Conservation (phyloP, 1,140 invertebrate species). For the Diploscapter pachys region DNA sequence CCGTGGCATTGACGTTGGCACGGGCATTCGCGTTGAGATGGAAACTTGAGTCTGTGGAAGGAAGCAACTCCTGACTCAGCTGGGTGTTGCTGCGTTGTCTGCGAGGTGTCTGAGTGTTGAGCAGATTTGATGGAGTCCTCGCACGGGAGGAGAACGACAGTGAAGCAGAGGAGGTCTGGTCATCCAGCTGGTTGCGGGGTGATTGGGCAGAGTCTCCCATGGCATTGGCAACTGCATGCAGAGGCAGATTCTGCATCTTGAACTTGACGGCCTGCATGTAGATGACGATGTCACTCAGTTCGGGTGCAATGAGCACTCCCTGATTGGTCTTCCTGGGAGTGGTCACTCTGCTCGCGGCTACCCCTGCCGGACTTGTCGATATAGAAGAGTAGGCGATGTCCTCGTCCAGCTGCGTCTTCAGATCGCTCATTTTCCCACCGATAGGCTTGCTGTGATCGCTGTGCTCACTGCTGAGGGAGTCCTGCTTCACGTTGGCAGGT, state of each 20-base stretch:
- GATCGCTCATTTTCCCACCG: too few species aligned
- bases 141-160: constrained; percentile 34
- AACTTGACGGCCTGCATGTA: constrained; percentile 92
- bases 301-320: constrained; percentile 83
- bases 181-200: not conserved
- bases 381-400: constrained; percentile 31
- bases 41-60: constrained; percentile 55
- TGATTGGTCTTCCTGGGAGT: constrained; percentile 18
- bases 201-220: constrained; percentile 17
- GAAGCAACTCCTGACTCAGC: constrained; percentile 32
- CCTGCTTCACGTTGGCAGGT: constrained; percentile 28
- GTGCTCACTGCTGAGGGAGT: constrained; percentile 39
- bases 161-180: constrained; percentile 18
- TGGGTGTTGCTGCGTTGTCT: constrained; percentile 47
- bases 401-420: not conserved
- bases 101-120: constrained; percentile 41
- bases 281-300: constrained; percentile 88
- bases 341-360: constrained; percentile 10
- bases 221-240: not conserved
- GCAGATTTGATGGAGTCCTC: constrained; percentile 41
- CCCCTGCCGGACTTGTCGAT: not conserved
- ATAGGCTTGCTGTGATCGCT: constrained; percentile 26
- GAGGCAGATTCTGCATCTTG: constrained; percentile 62
- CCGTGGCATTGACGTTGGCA: constrained; percentile 44
- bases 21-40: constrained; percentile 37